phyloP scores from a whole-genome alignment of 2,888 invertebrate species.

The Raillietiella orientalis region DNA sequence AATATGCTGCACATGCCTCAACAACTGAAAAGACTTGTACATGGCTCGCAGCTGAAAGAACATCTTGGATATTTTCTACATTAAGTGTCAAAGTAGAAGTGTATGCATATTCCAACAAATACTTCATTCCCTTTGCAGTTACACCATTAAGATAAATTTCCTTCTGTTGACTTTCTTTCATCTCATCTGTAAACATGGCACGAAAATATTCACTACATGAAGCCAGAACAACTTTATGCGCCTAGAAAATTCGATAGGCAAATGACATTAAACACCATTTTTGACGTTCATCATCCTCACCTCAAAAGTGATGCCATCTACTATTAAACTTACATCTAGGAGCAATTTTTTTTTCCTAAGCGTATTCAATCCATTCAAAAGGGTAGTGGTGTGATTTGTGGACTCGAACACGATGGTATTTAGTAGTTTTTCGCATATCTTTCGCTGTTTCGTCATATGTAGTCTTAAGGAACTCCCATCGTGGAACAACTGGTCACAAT shows the following conservation, averaged over 20 bases:
- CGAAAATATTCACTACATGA: conserved; percentile 38
- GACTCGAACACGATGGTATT: conserved; percentile 19
- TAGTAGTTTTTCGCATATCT: conserved; percentile 7
- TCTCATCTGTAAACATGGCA: conserved; percentile 36
- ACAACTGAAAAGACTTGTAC: conserved; percentile 28
- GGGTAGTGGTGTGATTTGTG: conserved; percentile 19
- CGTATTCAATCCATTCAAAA: conserved; percentile 24
- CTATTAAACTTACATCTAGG: conserved; percentile 28
- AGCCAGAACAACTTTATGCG: conserved; percentile 31
- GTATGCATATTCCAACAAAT: conserved; percentile 31
- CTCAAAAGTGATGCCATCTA: conserved; percentile 24
- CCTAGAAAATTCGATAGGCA: conserved; percentile 13
- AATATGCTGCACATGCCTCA: conserved; percentile 26
- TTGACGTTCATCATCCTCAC: no score
- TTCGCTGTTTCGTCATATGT: no score
- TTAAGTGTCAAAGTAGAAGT: conserved; percentile 26
- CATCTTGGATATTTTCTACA: conserved; percentile 27
- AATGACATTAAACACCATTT: no score
- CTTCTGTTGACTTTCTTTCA: conserved; percentile 26
- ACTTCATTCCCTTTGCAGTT: conserved; percentile 25
- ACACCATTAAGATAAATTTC: conserved; percentile 30
- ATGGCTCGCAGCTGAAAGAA: conserved; percentile 31
- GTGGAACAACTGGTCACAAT: no score
- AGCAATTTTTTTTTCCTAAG: conserved; percentile 24
- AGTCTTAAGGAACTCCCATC: no score